A percentile compares a stretch with the other conserved stretches of the same genome.
phyloP scores from a whole-genome alignment of 1,140 invertebrate species.

The Pogonus chalceus region DNA sequence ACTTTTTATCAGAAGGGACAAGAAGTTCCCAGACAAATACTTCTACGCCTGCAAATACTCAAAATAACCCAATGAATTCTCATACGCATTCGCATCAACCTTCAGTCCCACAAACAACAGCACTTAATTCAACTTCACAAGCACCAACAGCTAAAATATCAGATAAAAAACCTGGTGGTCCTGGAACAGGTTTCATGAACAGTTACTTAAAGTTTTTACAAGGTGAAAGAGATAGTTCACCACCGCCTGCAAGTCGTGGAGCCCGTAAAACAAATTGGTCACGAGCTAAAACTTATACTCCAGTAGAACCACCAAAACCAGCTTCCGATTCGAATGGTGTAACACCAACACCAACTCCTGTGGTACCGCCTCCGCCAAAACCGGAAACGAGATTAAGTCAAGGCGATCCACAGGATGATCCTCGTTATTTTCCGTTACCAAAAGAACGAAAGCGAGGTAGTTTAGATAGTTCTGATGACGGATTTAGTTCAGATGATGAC shows the following conservation, averaged over 20 bases:
- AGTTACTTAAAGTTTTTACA: slow-evolving; percentile 76
- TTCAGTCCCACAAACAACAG: slow-evolving; percentile 9
- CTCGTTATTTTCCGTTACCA: slow-evolving; percentile 60
- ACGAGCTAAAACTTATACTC: slow-evolving; percentile 36
- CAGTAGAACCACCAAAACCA: slow-evolving; percentile 27
- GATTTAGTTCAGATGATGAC: slow-evolving; percentile 52
- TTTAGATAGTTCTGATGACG: slow-evolving; percentile 56
- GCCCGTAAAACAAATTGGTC: slow-evolving; percentile 54
- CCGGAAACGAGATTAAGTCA: slow-evolving; percentile 36
- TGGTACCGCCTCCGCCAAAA: slow-evolving; percentile 32
- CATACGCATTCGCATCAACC: slow-evolving; percentile 37
- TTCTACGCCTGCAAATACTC: slow-evolving; percentile 32
- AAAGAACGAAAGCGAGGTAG: slow-evolving; percentile 56
- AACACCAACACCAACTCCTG: slow-evolving; percentile 19
- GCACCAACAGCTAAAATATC: slow-evolving; percentile 33
- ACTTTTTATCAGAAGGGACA: slow-evolving; percentile 57
- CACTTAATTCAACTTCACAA: slow-evolving; percentile 35
- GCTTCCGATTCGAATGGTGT: slow-evolving; percentile 37
- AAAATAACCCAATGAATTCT: slow-evolving; percentile 35
- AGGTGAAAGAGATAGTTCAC: slow-evolving; percentile 67
- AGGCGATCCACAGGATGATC: slow-evolving; percentile 51
- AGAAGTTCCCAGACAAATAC: slow-evolving; percentile 28
- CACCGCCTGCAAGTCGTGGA: slow-evolving; percentile 54
- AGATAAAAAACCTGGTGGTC: slow-evolving; percentile 40
- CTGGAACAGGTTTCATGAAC: slow-evolving; percentile 68